Evolutionary conservation across 2,113 vertebrate species (phyloP), one percentile per base, ranked within the genome.

Genomic region (Laterallus jamaicensis): DNA sequence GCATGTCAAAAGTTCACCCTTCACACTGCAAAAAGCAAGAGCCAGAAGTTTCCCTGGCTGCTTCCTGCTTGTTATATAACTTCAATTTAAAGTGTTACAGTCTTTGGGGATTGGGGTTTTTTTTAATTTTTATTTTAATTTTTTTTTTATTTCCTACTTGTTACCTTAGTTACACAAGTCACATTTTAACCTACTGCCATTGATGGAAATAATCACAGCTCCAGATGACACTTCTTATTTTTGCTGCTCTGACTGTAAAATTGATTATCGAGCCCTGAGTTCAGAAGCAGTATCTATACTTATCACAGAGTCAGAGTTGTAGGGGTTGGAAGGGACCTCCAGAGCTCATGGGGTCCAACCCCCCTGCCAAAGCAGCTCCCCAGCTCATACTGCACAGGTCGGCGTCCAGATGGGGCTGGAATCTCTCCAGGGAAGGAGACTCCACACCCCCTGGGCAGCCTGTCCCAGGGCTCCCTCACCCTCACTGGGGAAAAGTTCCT

Each of bases 231-330:
- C 40, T 87, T 92, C 44, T 84, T 70, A 88, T 78, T 93, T 95
- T 77, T 94, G 90, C 71, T 74, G 58, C 56, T 95, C 74, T 97
- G 92, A 96, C 79, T 84, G 75, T 92, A 88, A 93, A 93, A 92
- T 67, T 95, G 95, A 94, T 96, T 96, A 94, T 96, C 47, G 81
- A 96, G 54, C 58, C 71, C 56, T 74, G 85, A 88, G 95, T 93
- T 89, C 91, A 92, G 82, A 95, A 84, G 66, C 63, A 82, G 69
- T 56, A 58, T 76, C 73, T 80, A n/a, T 32, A 39, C 35, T 35
- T 35, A 35, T 35, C 35, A 35, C 35, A 35, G 35, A 35, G 35
- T 35, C 35, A 35, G 35, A 35, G 35, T 35, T 35, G 35, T 35
- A 6, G 35, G 35, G 35, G 35, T 35, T 35, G 35, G 35, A 35